Conservation (phyloP, 2,888 invertebrate genomes). For the Leucophenga montana region DNA sequence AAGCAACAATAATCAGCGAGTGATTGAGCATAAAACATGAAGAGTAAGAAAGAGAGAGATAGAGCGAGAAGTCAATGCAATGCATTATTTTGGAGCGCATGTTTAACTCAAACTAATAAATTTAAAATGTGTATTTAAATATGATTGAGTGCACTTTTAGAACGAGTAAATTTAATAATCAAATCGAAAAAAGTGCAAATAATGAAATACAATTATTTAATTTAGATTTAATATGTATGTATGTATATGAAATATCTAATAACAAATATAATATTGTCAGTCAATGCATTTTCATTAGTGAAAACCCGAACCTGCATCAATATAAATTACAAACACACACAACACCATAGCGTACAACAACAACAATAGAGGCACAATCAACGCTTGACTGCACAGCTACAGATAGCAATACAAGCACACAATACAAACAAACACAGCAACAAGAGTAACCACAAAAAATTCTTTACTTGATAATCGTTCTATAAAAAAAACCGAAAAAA, state of each 20-base stretch:
- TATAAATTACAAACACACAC: slow-evolving; percentile 37
- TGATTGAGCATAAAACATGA: slow-evolving; percentile 20
- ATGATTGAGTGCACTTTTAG: not conserved
- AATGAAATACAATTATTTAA: too few species aligned
- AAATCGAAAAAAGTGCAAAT: not conserved
- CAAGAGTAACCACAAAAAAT: slow-evolving; percentile 5
- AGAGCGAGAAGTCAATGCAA: not conserved
- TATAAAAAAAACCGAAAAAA: not conserved
- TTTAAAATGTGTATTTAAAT: not conserved
- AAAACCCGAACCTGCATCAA: slow-evolving; percentile 59
- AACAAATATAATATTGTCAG: not conserved
- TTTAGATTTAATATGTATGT: too few species aligned
- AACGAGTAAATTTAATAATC: not conserved
- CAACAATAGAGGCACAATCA: slow-evolving; percentile 9
- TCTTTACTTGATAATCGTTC: slow-evolving; percentile 19
- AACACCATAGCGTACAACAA: slow-evolving; percentile 8
- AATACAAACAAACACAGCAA: not conserved
- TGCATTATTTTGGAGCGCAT: not conserved
- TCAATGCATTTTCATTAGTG: not conserved
- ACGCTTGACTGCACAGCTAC: not conserved
- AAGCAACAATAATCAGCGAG: slow-evolving; percentile 31
- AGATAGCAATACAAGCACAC: not conserved
- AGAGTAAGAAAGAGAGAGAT: not conserved
- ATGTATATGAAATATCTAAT: not conserved
- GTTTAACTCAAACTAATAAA: not conserved